Evolutionary conservation across 2,113 vertebrate species (phyloP).

Genomic region (Phasianus colchicus): DNA sequence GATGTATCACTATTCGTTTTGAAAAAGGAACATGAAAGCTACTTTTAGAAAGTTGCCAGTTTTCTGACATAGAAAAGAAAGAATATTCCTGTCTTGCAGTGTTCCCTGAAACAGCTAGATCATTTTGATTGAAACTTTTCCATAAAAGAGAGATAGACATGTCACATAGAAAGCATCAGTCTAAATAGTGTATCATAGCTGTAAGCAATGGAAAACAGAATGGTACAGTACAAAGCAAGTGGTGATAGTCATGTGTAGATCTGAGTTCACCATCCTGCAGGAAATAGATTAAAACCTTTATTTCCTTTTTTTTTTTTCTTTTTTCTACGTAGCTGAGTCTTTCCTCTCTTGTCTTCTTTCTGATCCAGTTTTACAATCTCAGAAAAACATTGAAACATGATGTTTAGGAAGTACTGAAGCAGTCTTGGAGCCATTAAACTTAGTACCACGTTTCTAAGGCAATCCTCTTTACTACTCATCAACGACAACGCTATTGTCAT

Average conservation of each 20-base stretch:
- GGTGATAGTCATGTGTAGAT: not conserved
- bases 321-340: not conserved
- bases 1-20: not conserved
- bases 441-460: not conserved
- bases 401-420: not conserved
- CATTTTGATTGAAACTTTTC: not conserved
- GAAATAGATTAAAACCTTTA: not conserved
- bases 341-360: not conserved
- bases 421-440: constrained; percentile 9
- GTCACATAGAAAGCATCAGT: not conserved
- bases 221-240: not conserved
- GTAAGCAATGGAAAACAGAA: not conserved
- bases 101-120: not conserved
- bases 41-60: not conserved
- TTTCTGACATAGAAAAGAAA: not conserved
- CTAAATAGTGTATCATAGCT: not conserved
- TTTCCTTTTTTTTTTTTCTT: not conserved
- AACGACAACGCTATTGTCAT: not conserved
- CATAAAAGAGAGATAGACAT: not conserved
- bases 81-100: not conserved
- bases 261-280: not conserved
- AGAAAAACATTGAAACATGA: not conserved
- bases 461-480: not conserved
- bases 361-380: not conserved
- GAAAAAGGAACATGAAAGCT: not conserved